phyloP scores from a whole-genome alignment of 2,888 invertebrate species.

The Lysandra bellargus region DNA sequence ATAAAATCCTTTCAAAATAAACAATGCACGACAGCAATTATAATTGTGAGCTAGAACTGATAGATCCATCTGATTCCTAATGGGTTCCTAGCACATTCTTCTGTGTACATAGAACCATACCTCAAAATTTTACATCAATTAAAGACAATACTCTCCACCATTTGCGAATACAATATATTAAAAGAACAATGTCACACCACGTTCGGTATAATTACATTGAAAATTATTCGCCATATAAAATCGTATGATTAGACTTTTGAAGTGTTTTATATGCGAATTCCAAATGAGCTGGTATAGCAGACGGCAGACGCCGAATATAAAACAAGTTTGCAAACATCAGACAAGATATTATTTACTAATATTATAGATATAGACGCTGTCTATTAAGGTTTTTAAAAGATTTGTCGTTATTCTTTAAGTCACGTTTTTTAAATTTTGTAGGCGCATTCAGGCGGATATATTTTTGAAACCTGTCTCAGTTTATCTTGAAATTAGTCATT shows the following conservation, averaged over 20 bases:
- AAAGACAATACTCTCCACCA: neutral
- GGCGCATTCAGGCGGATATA: neutral
- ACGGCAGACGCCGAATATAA: conserved; percentile 21
- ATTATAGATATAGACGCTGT: neutral
- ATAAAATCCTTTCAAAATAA: too few species aligned
- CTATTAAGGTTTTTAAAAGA: neutral
- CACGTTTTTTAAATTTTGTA: neutral
- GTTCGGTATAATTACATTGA: conserved; percentile 9
- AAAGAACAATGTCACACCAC: neutral
- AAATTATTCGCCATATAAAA: conserved; percentile 10
- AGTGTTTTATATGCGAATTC: conserved; percentile 7
- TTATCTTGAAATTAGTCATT: neutral
- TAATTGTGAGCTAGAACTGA: too few species aligned
- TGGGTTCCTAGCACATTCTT: too few species aligned
- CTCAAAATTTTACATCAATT: too few species aligned
- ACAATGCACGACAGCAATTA: too few species aligned
- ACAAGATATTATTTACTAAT: neutral
- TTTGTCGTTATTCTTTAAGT: neutral
- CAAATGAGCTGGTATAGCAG: conserved; percentile 22
- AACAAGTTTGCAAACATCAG: conserved; percentile 8
- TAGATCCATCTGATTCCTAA: too few species aligned
- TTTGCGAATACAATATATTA: neutral
- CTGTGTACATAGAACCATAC: too few species aligned
- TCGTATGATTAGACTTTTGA: conserved; percentile 25
- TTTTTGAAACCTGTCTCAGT: neutral